Base-by-base conservation (phyloP, 2,113 vertebrate genomes). In the Aix galericulata region DNA sequence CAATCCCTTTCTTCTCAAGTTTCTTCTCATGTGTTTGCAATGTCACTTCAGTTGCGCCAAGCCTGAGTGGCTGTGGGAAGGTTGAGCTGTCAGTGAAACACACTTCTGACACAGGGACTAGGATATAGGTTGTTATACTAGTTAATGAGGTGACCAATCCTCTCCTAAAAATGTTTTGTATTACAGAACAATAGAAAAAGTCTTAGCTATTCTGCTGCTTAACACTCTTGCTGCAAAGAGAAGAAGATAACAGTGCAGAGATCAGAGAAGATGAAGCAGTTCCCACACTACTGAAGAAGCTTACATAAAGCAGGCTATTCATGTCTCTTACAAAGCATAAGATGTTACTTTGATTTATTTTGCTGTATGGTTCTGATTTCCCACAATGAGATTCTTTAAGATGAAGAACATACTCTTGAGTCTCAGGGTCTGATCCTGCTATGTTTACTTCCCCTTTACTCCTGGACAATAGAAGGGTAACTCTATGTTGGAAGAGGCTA, bases 371-470 rank as follows among this genome's bases (percentile, higher is more conserved):
- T n/a, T 42, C 46, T 23, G 31, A 44, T 67, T 46, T 93, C n/a
- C 10, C 16, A 50, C 11, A 40, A 8, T 42, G 34, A 86, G 16
- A 44, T 9, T 48, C 64, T 52, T 66, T 86, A 63, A 86, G 86
- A 74, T 0, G 3, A 71, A 74, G 34, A 86, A 31, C 25, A 29
- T 8, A 5, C 2, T 59, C 36, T 36, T 50, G 50, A 77, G 31
- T 11, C 3, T 4, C 0, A 0, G 18, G 10, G 6, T 62, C 34
- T 63, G 36, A 71, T 55, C 36, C 36, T 86, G 64, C 55, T 67
- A 40, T 1, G 0, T 34, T 86, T 48, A 12, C 4, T 75, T 11
- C 25, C 13, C 1, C 5, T 29, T 42, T 60, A 16, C 8, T 63
- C 8, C 8, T 59, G 13, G 22, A 42, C 40, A 78, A 56, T 26